phyloP scores from a whole-genome alignment of 2,797 vertebrate species.

The Gymnothorax reevesii region DNA sequence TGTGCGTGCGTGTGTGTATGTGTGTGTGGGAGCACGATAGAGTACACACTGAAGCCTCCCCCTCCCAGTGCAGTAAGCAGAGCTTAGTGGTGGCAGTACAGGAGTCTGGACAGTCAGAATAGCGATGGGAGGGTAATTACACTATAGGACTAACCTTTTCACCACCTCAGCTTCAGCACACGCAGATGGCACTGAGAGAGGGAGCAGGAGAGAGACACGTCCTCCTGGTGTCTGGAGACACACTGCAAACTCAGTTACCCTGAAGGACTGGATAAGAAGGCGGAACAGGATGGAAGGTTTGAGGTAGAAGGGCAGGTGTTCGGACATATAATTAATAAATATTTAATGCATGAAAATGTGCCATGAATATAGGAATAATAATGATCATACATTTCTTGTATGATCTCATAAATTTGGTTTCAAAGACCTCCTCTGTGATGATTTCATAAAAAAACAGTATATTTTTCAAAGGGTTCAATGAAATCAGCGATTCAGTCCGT shows the following conservation, averaged over 20 bases:
- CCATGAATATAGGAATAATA: no score
- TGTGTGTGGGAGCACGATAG: not conserved
- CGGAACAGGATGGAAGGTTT: not conserved
- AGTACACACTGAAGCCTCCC: not conserved
- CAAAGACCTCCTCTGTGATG: no score
- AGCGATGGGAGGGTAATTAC: not conserved
- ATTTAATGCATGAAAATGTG: no score
- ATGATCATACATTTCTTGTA: no score
- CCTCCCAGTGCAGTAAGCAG: not conserved
- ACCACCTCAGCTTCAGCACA: not conserved
- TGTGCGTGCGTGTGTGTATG: not conserved
- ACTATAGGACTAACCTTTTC: not conserved
- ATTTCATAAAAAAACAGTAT: no score
- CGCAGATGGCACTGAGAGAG: conserved; percentile 27
- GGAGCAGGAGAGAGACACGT: conserved; percentile 18
- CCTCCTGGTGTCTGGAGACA: not conserved
- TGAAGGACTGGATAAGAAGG: not conserved
- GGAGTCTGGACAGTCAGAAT: not conserved
- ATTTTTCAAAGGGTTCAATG: no score
- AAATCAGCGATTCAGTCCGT: no score
- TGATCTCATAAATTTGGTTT: no score
- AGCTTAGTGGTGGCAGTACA: not conserved
- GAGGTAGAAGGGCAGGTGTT: not conserved
- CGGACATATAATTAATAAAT: not conserved
- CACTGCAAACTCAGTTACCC: not conserved